A percentile compares a stretch with the other conserved stretches of the same genome.
phyloP scores from a whole-genome alignment of 2,113 vertebrate species.

The Sinocyclocheilus grahami region DNA sequence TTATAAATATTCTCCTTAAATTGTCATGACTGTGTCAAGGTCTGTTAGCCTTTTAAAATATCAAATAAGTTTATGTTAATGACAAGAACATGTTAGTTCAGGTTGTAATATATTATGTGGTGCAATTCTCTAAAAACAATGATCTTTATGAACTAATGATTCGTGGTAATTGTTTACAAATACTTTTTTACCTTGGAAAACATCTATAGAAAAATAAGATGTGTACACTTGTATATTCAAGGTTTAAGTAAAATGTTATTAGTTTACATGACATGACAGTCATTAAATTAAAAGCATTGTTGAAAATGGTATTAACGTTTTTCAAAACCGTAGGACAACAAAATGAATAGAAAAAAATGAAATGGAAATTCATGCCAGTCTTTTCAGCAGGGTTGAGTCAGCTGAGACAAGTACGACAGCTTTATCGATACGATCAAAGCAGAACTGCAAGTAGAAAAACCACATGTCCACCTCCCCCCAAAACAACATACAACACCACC shows the following conservation, averaged over 20 bases:
- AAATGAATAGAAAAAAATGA: background rate
- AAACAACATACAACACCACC: slow-evolving; percentile 10
- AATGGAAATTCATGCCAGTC: background rate
- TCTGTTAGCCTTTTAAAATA: background rate
- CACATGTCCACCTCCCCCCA: background rate
- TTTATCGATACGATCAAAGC: background rate
- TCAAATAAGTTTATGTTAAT: no score
- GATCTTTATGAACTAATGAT: background rate
- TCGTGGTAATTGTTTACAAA: no score
- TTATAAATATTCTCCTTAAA: no score
- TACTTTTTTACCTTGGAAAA: no score
- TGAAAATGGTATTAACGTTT: background rate
- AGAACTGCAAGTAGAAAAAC: background rate
- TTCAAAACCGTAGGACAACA: background rate
- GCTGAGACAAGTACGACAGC: background rate
- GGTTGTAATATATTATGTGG: background rate
- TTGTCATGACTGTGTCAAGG: background rate
- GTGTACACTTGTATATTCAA: background rate
- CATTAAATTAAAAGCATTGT: background rate
- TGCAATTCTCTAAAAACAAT: background rate
- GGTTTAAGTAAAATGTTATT: background rate
- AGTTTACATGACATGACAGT: background rate
- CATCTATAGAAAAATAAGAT: no score
- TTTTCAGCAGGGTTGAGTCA: background rate
- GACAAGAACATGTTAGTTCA: background rate